phyloP scores from a whole-genome alignment of 2,113 vertebrate species.

The Protomyctophum bolini region DNA sequence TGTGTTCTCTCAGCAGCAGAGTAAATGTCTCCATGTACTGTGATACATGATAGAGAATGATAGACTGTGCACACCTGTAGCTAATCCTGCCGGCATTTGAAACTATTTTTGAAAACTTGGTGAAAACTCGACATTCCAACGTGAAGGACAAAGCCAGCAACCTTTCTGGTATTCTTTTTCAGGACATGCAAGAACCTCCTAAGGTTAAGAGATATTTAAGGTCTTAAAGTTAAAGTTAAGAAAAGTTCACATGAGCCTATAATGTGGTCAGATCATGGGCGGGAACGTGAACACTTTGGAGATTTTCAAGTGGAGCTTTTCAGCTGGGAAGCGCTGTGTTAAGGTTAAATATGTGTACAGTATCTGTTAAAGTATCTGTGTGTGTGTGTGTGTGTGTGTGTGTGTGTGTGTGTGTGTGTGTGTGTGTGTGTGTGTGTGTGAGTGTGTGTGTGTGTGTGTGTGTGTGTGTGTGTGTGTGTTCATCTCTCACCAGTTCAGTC shows the following conservation, averaged over 20 bases:
- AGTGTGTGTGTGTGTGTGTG: background rate
- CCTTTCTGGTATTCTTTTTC: too few relatives aligned
- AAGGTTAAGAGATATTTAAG: too few relatives aligned
- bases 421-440: background rate
- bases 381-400: background rate
- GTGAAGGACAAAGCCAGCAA: too few relatives aligned
- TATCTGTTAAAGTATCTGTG: background rate
- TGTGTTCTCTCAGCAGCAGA: background rate
- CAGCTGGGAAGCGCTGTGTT: too few relatives aligned
- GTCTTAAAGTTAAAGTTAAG: too few relatives aligned
- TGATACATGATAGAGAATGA: background rate
- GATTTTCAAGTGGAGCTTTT: too few relatives aligned
- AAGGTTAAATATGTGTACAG: background rate
- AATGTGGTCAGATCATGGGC: too few relatives aligned
- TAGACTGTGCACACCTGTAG: background rate
- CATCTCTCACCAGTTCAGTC: constrained; percentile 89
- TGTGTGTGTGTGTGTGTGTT: constrained; percentile 2
- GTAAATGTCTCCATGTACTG: background rate
- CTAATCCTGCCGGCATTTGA: background rate
- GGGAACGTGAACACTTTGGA: too few relatives aligned
- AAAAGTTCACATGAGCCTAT: too few relatives aligned
- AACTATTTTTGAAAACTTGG: too few relatives aligned
- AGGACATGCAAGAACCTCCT: too few relatives aligned
- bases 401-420: background rate
- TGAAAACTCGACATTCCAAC: too few relatives aligned